phyloP scores from a whole-genome alignment of 2,113 vertebrate species.

The Sinocyclocheilus anophthalmus region DNA sequence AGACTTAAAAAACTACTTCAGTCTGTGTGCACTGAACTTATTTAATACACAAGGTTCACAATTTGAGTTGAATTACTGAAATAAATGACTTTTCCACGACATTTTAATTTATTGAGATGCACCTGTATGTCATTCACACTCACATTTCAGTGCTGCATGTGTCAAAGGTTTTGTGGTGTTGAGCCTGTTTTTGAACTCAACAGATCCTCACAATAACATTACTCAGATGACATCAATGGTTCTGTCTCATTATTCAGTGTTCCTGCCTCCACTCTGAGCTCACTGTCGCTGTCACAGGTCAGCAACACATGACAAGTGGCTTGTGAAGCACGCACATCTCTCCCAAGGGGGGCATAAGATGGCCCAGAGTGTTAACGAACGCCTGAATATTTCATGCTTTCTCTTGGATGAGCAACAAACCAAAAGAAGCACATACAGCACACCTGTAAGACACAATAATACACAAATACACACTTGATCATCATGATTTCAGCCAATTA shows the following conservation, averaged over 20 bases:
- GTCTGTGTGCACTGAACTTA: too few relatives aligned
- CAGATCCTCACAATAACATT: neutral
- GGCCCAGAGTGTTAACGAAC: conserved; percentile 34
- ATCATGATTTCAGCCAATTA: conserved; percentile 42
- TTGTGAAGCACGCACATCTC: conserved; percentile 37
- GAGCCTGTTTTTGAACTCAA: conserved; percentile 12
- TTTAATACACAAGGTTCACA: too few relatives aligned
- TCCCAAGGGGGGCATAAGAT: conserved; percentile 32
- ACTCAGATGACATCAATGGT: conserved; percentile 27
- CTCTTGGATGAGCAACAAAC: conserved; percentile 33
- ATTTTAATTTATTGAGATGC: too few relatives aligned
- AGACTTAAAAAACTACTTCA: too few relatives aligned
- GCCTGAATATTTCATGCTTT: conserved; percentile 48
- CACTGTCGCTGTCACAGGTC: conserved; percentile 31
- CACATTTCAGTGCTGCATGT: neutral
- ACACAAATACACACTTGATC: conserved; percentile 16
- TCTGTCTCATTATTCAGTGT: conserved; percentile 34
- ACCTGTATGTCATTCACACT: neutral
- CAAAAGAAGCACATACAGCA: conserved; percentile 30
- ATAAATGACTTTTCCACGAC: too few relatives aligned
- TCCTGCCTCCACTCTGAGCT: conserved; percentile 21
- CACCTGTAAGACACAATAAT: neutral
- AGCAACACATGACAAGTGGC: conserved; percentile 24
- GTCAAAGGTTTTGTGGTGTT: conserved; percentile 3
- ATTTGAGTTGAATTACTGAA: too few relatives aligned